Percentiles rank a stretch among this genome's conserved stretches.
These are phyloP conservation scores for Salvelinus alpinus DNA, from an alignment of 2,113 vertebrate genomes.

Conservation along the genomic window DNA sequence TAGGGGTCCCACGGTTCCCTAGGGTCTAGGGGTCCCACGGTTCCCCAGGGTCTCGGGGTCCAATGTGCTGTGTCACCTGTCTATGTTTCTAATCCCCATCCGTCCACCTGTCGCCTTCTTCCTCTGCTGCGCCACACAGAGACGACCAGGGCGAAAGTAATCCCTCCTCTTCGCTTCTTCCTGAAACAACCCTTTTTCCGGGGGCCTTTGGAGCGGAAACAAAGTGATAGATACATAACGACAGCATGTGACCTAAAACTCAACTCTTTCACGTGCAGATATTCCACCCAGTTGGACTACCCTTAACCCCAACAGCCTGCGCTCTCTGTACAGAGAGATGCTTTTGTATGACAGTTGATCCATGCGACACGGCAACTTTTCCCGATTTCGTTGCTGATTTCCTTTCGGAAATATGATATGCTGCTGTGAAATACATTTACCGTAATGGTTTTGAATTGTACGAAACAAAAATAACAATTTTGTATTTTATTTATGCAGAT, in stretches of 20 bases:
- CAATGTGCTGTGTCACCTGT: constrained; percentile 70
- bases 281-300: constrained; percentile 37
- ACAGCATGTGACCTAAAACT: constrained; percentile 80
- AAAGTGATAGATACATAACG: constrained; percentile 72
- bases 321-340: neutral
- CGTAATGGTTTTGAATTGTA: too few species aligned
- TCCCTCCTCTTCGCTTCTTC: neutral
- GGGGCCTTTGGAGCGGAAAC: constrained; percentile 63
- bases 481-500: too few species aligned
- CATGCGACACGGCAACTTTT: neutral
- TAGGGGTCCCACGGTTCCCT: too few species aligned
- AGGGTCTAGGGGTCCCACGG: too few species aligned
- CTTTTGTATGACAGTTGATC: too few species aligned
- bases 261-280: constrained; percentile 63
- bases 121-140: neutral
- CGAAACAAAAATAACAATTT: too few species aligned
- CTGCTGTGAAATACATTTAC: too few species aligned
- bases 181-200: constrained; percentile 35
- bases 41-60: constrained; percentile 70
- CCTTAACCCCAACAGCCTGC: constrained; percentile 13
- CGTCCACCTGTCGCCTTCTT: constrained; percentile 26
- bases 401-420: too few species aligned
- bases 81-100: constrained; percentile 46
- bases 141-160: constrained; percentile 37
- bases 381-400: too few species aligned